Conservation (phyloP, 2,797 vertebrate species). For the Hydrophis major region DNA sequence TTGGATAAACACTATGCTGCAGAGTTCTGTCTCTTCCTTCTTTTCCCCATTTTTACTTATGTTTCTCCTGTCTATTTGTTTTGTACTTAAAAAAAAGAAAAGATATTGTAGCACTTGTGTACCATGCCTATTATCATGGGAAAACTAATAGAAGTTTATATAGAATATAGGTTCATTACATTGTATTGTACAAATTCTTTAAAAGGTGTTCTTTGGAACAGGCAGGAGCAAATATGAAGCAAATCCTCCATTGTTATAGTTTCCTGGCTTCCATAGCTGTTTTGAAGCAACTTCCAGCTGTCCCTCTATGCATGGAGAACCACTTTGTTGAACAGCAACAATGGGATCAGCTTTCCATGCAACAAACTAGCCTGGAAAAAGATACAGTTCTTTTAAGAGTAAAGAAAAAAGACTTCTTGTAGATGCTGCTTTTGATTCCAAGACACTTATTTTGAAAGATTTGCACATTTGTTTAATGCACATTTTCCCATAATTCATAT, state of each 20-base stretch:
- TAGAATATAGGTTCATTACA: not conserved
- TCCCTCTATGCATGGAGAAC: not conserved
- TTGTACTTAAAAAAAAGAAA: not conserved
- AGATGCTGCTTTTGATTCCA: not conserved
- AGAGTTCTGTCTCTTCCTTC: too few species aligned
- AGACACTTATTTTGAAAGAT: not conserved
- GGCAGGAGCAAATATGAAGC: not conserved
- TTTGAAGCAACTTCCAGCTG: not conserved
- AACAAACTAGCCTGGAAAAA: not conserved
- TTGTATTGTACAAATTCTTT: not conserved
- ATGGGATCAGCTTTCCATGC: not conserved
- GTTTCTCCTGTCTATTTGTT: not conserved
- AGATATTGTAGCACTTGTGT: not conserved
- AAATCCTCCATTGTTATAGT: not conserved
- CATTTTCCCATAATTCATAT: not conserved
- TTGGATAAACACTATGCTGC: too few species aligned
- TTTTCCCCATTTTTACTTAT: too few species aligned
- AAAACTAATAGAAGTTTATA: not conserved
- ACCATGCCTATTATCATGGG: not conserved
- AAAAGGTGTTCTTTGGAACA: not conserved
- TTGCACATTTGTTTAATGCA: not conserved
- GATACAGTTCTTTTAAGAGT: not conserved
- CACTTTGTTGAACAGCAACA: not conserved
- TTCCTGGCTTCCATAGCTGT: not conserved
- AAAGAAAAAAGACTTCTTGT: not conserved